Base-by-base conservation (phyloP, 2,888 invertebrate species). In the Leptura quadrifasciata region DNA sequence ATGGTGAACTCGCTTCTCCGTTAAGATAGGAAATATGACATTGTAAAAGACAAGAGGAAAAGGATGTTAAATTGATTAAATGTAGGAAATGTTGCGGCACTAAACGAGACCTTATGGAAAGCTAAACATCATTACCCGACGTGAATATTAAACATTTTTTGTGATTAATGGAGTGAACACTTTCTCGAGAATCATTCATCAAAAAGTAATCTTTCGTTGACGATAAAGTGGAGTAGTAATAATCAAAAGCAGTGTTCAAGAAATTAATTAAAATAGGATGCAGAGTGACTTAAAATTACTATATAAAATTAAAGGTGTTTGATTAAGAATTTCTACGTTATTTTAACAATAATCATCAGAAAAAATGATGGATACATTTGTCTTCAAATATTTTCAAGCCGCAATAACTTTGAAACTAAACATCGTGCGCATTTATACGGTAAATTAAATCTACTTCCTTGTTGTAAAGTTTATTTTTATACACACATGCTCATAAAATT, bases 51-150 rank as follows among this genome's bases (percentile, higher is more conserved):
- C 70, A 69, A 64, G 70, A 71, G 69, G 63, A 64, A 17, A 54
- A 24, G 55, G 55, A 27, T 61, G 65, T 70, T 72, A 74, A 78
- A 78, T 78, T 79, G 79, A 79, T 78, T 79, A 76, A 78, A 76
- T 71, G 74, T 72, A 74, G 77, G 76, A 76, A 79, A 78, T 78
- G 74, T 72, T 74, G 74, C 74, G 72, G 68, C 61, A 69, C 74
- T 74, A 74, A 74, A 74, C 47, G 69, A 58, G 69, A 63, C 61
- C 67, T 67, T 60, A 74, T 67, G 67, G 74, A 74, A 67, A 60
- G 65, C 58, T 74, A 58, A 74, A 74, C 65, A 74, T 74, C 67
- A 74, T 74, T 71, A 71, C 71, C 71, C 71, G 71, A 71, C 61
- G 71, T 71, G 71, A 71, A 71, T 71, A 71, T 71, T 71, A 71